phyloP scores from a whole-genome alignment of 2,797 vertebrate species.

The Centropyge bicolor region DNA sequence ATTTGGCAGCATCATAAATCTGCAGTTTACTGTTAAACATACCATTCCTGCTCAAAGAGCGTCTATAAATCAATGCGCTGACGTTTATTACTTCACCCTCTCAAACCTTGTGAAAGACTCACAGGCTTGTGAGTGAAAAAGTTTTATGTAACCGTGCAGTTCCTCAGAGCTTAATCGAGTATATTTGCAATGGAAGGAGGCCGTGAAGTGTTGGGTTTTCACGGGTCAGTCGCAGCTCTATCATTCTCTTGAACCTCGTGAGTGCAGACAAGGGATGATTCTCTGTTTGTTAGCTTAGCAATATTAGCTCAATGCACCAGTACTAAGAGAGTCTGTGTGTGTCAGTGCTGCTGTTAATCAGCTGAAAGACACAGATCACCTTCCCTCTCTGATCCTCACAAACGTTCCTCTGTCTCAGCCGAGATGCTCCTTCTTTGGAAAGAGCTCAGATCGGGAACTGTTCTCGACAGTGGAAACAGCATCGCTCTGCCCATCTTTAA shows the following conservation, averaged over 20 bases:
- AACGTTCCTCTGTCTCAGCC: conserved; percentile 15
- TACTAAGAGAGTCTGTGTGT: conserved; percentile 17
- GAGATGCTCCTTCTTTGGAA: conserved; percentile 19
- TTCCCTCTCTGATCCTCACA: conserved; percentile 23
- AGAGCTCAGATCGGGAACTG: background rate
- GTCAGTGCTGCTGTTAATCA: conserved; percentile 64
- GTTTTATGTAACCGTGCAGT: conserved; percentile 6
- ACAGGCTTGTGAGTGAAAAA: background rate
- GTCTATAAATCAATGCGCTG: conserved; percentile 53
- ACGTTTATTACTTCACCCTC: conserved; percentile 24
- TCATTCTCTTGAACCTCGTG: conserved; percentile 62
- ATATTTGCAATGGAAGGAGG: conserved; percentile 41
- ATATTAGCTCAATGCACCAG: conserved; percentile 23
- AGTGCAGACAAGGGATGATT: conserved; percentile 40
- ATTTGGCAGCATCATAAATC: conserved; percentile 68
- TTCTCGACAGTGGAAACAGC: conserved; percentile 40
- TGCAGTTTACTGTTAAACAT: conserved; percentile 59
- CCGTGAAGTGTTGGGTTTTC: conserved; percentile 50
- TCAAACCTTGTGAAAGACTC: conserved; percentile 12
- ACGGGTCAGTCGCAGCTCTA: conserved; percentile 57
- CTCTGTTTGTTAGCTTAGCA: conserved; percentile 26
- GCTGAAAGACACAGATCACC: conserved; percentile 61
- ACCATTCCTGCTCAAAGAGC: conserved; percentile 21
- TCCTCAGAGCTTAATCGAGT: conserved; percentile 52
- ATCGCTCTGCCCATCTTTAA: conserved; percentile 17